Evolutionary conservation across 2,888 invertebrate genomes (phyloP).

Genomic region (Prosopocoilus inquinatus): DNA sequence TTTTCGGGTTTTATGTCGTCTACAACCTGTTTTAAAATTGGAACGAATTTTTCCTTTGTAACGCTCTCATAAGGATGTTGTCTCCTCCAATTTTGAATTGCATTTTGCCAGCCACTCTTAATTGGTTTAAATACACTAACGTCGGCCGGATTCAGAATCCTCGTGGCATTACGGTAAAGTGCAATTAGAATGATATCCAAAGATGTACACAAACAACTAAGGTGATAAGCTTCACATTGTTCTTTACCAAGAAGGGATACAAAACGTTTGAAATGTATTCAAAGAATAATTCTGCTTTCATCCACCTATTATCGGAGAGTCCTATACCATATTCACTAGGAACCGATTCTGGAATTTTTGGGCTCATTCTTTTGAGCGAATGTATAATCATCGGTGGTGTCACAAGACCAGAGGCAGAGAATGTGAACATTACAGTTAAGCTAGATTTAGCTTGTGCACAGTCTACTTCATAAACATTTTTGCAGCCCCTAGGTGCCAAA

Average conservation of each 20-base stretch:
- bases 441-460: conserved; percentile 34
- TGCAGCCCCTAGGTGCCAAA: conserved; percentile 22
- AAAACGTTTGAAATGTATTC: conserved; percentile 40
- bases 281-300: conserved; percentile 44
- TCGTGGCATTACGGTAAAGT: conserved; percentile 29
- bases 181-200: conserved; percentile 6
- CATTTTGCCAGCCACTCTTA: conserved; percentile 20
- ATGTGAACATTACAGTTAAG: conserved; percentile 42
- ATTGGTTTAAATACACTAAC: conserved; percentile 22
- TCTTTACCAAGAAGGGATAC: conserved; percentile 22
- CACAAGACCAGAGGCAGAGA: conserved; percentile 35
- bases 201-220: conserved; percentile 6
- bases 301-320: conserved; percentile 45
- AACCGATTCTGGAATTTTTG: conserved; percentile 36
- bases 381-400: conserved; percentile 42
- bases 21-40: conserved; percentile 10
- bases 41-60: conserved; percentile 20
- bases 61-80: conserved; percentile 1
- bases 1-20: conserved; percentile 1
- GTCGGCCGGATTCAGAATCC: conserved; percentile 7
- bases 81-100: conserved; percentile 9
- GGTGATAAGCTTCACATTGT: conserved; percentile 1
- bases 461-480: conserved; percentile 30
- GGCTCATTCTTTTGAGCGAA: conserved; percentile 40
- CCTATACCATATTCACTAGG: conserved; percentile 44